Conservation (phyloP, 1,140 invertebrate genomes). For the Drosophila trapezifrons region DNA sequence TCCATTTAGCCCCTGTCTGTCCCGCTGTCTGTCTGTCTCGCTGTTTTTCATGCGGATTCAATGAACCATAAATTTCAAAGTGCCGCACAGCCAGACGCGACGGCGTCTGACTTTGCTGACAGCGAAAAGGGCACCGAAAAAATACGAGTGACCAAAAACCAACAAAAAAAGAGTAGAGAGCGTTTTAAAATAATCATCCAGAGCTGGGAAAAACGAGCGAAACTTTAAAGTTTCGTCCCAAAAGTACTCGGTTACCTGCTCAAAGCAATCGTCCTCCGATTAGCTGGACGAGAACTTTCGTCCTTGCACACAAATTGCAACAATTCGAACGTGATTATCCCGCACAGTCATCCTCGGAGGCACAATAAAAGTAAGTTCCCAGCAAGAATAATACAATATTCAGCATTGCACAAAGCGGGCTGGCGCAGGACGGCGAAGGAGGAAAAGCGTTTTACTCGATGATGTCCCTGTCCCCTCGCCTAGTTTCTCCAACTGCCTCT, state of each 20-base stretch:
- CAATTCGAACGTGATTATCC: slow-evolving; percentile 53
- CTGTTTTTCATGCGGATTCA: slow-evolving; percentile 79
- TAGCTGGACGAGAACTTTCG: slow-evolving; percentile 33
- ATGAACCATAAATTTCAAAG: slow-evolving; percentile 83
- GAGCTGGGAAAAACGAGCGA: slow-evolving; percentile 5
- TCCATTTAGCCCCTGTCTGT: slow-evolving; percentile 52
- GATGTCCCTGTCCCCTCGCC: slow-evolving; percentile 41
- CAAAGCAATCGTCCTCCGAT: slow-evolving; percentile 33
- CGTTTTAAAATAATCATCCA: slow-evolving; percentile 13
- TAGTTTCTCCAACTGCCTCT: slow-evolving; percentile 14
- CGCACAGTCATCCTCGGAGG: slow-evolving; percentile 28
- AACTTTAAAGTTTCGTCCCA: slow-evolving; percentile 62
- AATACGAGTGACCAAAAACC: neutral
- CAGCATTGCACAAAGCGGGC: slow-evolving; percentile 27
- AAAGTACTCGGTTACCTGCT: slow-evolving; percentile 48
- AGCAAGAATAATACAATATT: slow-evolving; percentile 52
- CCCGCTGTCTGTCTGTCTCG: slow-evolving; percentile 24
- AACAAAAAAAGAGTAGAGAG: slow-evolving; percentile 13
- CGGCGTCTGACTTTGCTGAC: slow-evolving; percentile 51
- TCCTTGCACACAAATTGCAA: slow-evolving; percentile 46
- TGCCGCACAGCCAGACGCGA: slow-evolving; percentile 68
- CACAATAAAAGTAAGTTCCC: slow-evolving; percentile 67
- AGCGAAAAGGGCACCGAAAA: slow-evolving; percentile 25
- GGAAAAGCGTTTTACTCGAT: slow-evolving; percentile 75
- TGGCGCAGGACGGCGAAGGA: slow-evolving; percentile 1